These are phyloP conservation scores for Bursaphelenchus mucronatus DNA, from an alignment of 1,140 invertebrate species.

Conservation along the genomic window DNA sequence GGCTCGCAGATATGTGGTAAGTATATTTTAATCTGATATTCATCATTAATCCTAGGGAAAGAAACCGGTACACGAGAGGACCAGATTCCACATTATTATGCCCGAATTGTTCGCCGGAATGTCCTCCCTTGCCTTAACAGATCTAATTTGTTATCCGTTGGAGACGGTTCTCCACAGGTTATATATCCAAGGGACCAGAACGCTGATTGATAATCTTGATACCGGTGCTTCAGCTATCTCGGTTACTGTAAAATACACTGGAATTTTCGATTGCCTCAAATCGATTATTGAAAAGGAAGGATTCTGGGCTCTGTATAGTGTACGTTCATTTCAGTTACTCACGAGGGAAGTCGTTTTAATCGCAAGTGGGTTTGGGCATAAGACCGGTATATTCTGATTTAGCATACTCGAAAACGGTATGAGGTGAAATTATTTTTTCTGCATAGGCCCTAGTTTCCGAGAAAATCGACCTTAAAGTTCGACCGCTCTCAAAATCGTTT, in stretches of 20 bases:
- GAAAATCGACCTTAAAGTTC: too few species aligned
- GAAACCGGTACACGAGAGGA: slow-evolving; percentile 34
- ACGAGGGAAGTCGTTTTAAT: too few species aligned
- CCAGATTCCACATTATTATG: slow-evolving; percentile 40
- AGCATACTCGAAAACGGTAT: too few species aligned
- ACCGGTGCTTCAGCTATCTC: slow-evolving; percentile 33
- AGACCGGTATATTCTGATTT: too few species aligned
- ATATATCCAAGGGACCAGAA: slow-evolving; percentile 47
- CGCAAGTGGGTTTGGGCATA: too few species aligned
- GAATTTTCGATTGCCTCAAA: slow-evolving; percentile 37
- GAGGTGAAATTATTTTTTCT: too few species aligned
- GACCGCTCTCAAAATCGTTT: too few species aligned
- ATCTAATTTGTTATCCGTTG: slow-evolving; percentile 43
- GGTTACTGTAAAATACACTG: slow-evolving; percentile 30
- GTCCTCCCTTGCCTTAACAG: slow-evolving; percentile 28
- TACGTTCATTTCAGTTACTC: slow-evolving; percentile 5
- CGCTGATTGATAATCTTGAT: slow-evolving; percentile 47
- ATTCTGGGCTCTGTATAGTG: slow-evolving; percentile 27
- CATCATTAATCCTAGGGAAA: slow-evolving; percentile 23
- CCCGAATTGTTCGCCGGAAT: slow-evolving; percentile 43
- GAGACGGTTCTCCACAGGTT: slow-evolving; percentile 45
- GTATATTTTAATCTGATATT: slow-evolving; percentile 19
- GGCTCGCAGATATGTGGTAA: slow-evolving; percentile 39
- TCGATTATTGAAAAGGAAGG: slow-evolving; percentile 37
- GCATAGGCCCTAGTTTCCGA: too few species aligned